Percentiles rank a stretch among this genome's conserved stretches.
These are phyloP conservation scores for Fringilla coelebs DNA, from an alignment of 2,797 vertebrate genomes.

Conservation along the genomic window DNA sequence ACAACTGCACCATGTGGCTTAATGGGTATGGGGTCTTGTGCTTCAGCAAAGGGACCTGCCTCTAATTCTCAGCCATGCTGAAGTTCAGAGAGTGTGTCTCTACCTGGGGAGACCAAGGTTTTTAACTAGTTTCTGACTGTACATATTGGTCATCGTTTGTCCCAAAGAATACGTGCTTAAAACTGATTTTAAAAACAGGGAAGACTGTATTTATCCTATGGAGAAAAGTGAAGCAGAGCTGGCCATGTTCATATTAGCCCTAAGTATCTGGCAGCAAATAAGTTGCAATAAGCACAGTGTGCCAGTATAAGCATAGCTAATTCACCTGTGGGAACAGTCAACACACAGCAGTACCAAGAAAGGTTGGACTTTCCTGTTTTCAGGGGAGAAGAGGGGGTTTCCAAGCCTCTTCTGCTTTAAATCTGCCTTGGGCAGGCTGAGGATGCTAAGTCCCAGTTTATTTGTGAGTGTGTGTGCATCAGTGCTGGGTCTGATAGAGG, in stretches of 20 bases:
- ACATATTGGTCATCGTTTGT: neutral
- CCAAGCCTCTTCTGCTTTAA: neutral
- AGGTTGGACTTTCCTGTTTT: neutral
- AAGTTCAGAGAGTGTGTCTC: neutral
- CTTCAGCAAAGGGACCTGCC: neutral
- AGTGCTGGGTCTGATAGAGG: neutral
- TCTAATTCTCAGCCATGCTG: neutral
- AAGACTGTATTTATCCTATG: neutral
- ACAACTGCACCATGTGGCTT: neutral
- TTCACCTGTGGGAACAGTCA: neutral
- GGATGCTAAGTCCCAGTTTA: neutral
- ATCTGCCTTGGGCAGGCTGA: neutral
- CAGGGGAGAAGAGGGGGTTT: neutral
- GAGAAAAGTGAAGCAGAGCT: neutral
- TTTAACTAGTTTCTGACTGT: neutral
- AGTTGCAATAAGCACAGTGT: neutral
- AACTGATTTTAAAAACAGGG: neutral
- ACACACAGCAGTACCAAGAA: neutral
- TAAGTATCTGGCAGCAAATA: neutral
- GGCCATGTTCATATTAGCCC: neutral
- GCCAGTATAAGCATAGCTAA: neutral
- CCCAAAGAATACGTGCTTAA: neutral
- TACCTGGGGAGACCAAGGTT: neutral
- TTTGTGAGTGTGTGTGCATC: neutral
- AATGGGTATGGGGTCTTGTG: neutral